phyloP scores from a whole-genome alignment of 2,113 vertebrate species.

The Peromyscus leucopus region DNA sequence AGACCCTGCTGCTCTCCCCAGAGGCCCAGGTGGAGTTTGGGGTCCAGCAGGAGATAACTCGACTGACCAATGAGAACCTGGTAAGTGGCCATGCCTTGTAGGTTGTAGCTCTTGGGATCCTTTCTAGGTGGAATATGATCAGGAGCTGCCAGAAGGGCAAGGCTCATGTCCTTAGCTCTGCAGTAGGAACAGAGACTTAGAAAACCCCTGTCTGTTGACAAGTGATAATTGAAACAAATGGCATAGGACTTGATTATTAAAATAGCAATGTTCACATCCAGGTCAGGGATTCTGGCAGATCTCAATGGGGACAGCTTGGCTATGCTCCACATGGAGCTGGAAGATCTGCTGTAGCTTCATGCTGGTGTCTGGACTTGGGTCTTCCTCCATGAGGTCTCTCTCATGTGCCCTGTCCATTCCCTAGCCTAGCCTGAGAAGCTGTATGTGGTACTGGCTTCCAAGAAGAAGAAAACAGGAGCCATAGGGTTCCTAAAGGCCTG shows the following conservation, averaged over 20 bases:
- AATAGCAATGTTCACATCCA: accelerated
- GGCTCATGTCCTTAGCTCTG: not conserved
- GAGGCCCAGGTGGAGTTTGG: constrained; percentile 95
- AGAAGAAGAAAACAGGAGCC: not conserved
- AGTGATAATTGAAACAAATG: not conserved
- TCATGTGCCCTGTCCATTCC: no score
- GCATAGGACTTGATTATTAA: not conserved
- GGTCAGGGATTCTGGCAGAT: not conserved
- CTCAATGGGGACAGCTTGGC: no score
- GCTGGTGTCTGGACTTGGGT: accelerated
- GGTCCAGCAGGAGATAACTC: constrained; percentile 94
- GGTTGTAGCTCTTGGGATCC: not conserved
- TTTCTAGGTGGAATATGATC: not conserved
- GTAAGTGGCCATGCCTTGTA: constrained; percentile 80
- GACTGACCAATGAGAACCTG: constrained; percentile 97
- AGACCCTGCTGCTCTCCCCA: constrained; percentile 91
- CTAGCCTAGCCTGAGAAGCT: not conserved
- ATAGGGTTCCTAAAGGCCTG: not conserved
- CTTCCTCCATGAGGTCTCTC: not conserved
- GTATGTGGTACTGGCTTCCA: not conserved
- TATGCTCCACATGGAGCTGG: not conserved
- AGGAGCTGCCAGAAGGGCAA: not conserved
- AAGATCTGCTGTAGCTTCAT: not conserved
- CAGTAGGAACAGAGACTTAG: not conserved
- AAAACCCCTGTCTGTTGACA: not conserved